phyloP scores from a whole-genome alignment of 1,140 invertebrate species.

The Watersipora subatra region DNA sequence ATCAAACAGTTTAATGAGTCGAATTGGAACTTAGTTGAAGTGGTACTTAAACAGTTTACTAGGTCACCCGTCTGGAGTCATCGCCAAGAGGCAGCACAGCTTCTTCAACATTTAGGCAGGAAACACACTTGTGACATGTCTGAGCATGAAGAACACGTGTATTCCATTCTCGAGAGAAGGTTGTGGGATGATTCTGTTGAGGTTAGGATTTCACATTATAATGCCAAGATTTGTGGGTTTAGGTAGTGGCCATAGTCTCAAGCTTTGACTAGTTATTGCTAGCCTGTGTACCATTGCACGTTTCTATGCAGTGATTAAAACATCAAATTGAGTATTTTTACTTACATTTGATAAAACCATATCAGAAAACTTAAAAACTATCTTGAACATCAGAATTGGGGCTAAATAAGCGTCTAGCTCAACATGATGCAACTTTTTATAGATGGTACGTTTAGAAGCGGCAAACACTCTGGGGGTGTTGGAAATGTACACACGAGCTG shows the following conservation, averaged over 20 bases:
- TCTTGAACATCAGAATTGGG: no score
- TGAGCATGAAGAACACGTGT: constrained; percentile 19
- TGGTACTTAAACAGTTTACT: constrained; percentile 19
- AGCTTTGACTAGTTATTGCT: no score
- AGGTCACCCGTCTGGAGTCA: constrained; percentile 29
- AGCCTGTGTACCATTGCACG: no score
- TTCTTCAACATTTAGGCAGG: constrained; percentile 28
- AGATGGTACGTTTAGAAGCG: constrained; percentile 27
- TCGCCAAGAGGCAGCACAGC: constrained; percentile 24
- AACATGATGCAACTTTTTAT: no score
- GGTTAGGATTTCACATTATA: constrained; percentile 14
- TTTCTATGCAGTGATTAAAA: no score
- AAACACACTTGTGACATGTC: neutral
- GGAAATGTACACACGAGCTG: constrained; percentile 29
- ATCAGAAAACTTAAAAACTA: no score
- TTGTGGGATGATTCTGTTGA: constrained; percentile 34
- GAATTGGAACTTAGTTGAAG: constrained; percentile 19
- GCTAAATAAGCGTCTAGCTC: no score
- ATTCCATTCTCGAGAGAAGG: constrained; percentile 23
- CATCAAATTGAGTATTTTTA: no score
- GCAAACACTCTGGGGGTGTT: constrained; percentile 30
- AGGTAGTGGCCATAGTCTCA: no score
- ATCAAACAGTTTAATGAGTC: constrained; percentile 26
- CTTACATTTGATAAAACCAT: no score
- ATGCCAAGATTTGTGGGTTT: no score